Evolutionary conservation across 2,888 invertebrate species (phyloP), one percentile per base, ranked within the genome.

Genomic region (Leptinotarsa tumamoca): DNA sequence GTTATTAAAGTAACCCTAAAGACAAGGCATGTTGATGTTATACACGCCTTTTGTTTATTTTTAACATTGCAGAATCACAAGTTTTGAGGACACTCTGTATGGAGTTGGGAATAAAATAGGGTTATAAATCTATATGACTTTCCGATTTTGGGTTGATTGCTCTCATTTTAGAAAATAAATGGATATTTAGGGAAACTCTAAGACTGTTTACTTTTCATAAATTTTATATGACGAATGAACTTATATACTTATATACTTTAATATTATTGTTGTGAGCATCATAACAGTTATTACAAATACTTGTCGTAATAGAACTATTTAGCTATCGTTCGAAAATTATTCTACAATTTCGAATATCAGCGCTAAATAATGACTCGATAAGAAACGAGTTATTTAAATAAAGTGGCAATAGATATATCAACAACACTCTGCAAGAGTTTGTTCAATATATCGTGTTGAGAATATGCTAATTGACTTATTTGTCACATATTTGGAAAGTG

Each of bases 391-490:
- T 33, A 10, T 63, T 63, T 14, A 27, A 69, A 50, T 69, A 43
- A 56, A 3, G 10, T n/a, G 43, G 56, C 58, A 58, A 58, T 56
- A 43, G 69, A 70, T 54, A 49, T 49, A 58, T 70, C 58, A 69
- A 18, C 69, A 69, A 56, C n/a, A 33, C 21, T 15, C n/a, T 58
- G 70, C 23, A 49, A 70, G 17, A 50, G 13, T 27, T 56, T 14
- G 49, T 51, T 17, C 21, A 17, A 58, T 49, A 61, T 70, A 70
- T 50, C 23, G 17, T 4, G 23, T 17, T 21, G 18, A 17, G 7
- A 49, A 23, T 21, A 3, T 33, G 58, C 58, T 70, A 70, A 70
- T 58, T 70, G 70, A 58, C 23, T 70, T 70, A 70, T 70, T 70
- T 56, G 70, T 70, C 70, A 70, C 14, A 58, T 5, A 56, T 70